Evolutionary conservation across 2,888 invertebrate species (phyloP).

Genomic region (Parascotia fuliginaria): DNA sequence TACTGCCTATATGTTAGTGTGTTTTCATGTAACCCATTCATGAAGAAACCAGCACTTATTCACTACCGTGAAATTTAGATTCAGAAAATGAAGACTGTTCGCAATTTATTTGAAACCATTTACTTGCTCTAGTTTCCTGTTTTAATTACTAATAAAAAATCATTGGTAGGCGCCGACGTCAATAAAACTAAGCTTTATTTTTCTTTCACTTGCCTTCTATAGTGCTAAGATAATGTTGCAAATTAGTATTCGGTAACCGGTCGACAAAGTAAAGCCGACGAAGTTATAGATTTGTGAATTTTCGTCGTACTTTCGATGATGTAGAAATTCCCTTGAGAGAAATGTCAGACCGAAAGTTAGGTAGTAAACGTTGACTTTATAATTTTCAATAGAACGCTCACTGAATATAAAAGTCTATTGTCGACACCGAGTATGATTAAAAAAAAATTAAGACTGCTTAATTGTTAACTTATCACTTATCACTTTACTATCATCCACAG

Average conservation of each 20-base stretch:
- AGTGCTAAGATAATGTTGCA: conserved; percentile 44
- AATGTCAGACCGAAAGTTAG: too few relatives aligned
- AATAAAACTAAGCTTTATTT: conserved; percentile 51
- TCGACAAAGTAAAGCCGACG: conserved; percentile 38
- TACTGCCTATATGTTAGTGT: too few relatives aligned
- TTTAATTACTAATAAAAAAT: conserved; percentile 60
- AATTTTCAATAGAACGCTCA: too few relatives aligned
- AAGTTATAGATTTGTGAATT: conserved; percentile 51
- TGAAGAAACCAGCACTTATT: too few relatives aligned
- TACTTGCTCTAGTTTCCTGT: conserved; percentile 46
- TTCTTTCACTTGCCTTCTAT: conserved; percentile 47
- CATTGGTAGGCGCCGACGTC: conserved; percentile 40
- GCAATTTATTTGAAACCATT: conserved; percentile 38
- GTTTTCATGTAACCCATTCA: too few relatives aligned
- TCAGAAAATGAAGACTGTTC: conserved; percentile 5
- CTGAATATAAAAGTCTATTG: too few relatives aligned
- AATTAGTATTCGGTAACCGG: conserved; percentile 60
- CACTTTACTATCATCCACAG: too few relatives aligned
- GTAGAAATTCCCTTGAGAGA: conserved; percentile 35
- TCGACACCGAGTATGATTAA: too few relatives aligned
- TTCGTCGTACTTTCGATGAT: conserved; percentile 40
- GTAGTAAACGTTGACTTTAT: too few relatives aligned
- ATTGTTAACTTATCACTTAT: too few relatives aligned
- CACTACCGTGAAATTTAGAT: too few relatives aligned
- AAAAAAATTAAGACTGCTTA: too few relatives aligned